phyloP scores from a whole-genome alignment of 2,888 invertebrate species.

The Lithophane semibrunnea region DNA sequence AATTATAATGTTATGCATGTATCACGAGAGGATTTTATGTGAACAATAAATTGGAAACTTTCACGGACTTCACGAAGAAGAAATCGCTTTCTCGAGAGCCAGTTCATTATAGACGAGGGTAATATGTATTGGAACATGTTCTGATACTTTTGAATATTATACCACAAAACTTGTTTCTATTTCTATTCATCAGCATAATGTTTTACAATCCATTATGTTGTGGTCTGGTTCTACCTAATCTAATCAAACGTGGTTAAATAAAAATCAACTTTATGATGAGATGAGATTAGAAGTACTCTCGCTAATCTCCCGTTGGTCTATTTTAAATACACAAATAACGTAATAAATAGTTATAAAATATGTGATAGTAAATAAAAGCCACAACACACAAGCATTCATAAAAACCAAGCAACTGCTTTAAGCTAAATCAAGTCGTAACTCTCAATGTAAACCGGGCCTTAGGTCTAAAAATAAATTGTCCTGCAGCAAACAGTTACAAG shows the following conservation, averaged over 20 bases:
- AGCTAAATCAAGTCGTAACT: slow-evolving; percentile 22
- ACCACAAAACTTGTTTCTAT: slow-evolving; percentile 17
- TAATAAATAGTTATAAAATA: neutral
- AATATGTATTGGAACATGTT: slow-evolving; percentile 12
- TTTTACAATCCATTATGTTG: neutral
- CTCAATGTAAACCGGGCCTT: slow-evolving; percentile 51
- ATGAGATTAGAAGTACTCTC: too few species aligned
- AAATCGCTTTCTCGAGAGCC: slow-evolving; percentile 52
- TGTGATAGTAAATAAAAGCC: neutral
- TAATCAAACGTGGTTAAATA: neutral
- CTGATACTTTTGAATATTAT: slow-evolving; percentile 4
- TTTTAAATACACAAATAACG: neutral
- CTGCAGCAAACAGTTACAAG: slow-evolving; percentile 66
- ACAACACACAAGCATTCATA: neutral
- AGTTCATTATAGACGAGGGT: slow-evolving; percentile 1
- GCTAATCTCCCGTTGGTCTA: neutral
- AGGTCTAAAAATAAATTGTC: slow-evolving; percentile 60
- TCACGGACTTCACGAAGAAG: slow-evolving; percentile 55
- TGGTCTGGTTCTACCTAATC: neutral
- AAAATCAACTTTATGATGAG: too few species aligned
- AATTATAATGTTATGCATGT: slow-evolving; percentile 46
- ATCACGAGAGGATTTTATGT: slow-evolving; percentile 40
- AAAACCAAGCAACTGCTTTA: neutral
- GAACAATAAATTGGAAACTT: slow-evolving; percentile 51
- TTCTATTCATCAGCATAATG: neutral